phyloP scores from a whole-genome alignment of 2,113 vertebrate species.

The Pungitius pungitius region DNA sequence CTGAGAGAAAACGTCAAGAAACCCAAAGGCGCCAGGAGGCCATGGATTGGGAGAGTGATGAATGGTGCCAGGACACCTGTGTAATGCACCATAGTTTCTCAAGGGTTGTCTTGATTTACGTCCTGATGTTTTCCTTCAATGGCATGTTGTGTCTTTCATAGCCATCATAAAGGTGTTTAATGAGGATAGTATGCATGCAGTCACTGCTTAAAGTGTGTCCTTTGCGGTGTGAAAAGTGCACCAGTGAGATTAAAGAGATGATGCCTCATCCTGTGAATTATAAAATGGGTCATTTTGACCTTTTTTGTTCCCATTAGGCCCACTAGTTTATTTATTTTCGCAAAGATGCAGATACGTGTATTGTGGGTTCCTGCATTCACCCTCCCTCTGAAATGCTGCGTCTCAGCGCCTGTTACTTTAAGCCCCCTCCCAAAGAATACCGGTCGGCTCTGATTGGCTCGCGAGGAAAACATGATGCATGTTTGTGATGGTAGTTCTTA shows the following conservation, averaged over 20 bases:
- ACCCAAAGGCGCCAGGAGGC: conserved; percentile 47
- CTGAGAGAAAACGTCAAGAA: conserved; percentile 38
- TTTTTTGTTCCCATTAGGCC: conserved; percentile 39
- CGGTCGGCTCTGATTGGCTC: not conserved
- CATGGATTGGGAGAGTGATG: conserved; percentile 48
- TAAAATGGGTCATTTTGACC: conserved; percentile 51
- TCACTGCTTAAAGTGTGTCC: conserved; percentile 27
- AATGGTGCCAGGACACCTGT: conserved; percentile 49
- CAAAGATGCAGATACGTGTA: not conserved
- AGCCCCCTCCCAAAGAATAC: not conserved
- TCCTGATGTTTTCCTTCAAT: conserved; percentile 23
- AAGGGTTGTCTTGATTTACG: conserved; percentile 52
- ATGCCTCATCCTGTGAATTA: conserved; percentile 27
- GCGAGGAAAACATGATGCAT: not conserved
- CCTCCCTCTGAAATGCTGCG: too few species aligned
- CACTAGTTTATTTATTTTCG: conserved; percentile 32
- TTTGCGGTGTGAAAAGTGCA: conserved; percentile 29
- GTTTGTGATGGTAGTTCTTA: not conserved
- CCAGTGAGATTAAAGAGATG: conserved; percentile 3
- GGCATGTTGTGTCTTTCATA: conserved; percentile 51
- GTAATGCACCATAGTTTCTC: conserved; percentile 35
- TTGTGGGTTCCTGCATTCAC: too few species aligned
- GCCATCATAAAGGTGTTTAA: conserved; percentile 42
- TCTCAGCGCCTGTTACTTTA: not conserved
- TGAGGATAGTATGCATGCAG: conserved; percentile 38